Evolutionary conservation across 2,113 vertebrate genomes (phyloP), one percentile per base, ranked within the genome.

Genomic region (Amphiprion ocellaris): DNA sequence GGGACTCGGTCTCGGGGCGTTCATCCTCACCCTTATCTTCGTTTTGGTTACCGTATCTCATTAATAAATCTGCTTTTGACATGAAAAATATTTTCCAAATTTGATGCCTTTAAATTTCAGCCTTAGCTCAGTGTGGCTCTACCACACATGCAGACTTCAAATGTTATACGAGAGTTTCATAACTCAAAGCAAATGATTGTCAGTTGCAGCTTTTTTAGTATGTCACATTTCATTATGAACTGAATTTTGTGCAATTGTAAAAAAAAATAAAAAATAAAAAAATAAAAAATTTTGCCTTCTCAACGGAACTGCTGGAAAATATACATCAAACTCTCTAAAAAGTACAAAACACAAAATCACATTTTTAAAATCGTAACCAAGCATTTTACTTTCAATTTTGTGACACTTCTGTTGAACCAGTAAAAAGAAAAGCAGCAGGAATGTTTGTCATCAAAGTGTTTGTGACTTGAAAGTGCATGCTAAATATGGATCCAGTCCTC

Each of bases 11-110:
- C 46, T 92, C 6, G 33, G 15, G 0, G 0, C 0, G 8, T 0
- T 76, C 0, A 1, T 89, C 67, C 47, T 88, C n/a, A 0, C 0
- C 8, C 74, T 89, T 10, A 5, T 87, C 60, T 84, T 54, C 6
- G 0, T 7, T 0, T 53, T 16, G 5, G 79, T 89, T 0, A 0
- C 77, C 3, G 0, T 2, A 0, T 0, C 8, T 37, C 33, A 8
- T 8, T 37, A 37, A 7, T 37, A 6, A 37, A 37, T 37, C 7
- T 37, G 33, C 0, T 44, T 14, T 44, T 44, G 41, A 44, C 41
- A 44, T 44, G 41, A 14, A 14, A 44, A 44, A 15, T 15, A 4
- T 44, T 44, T 44, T 44, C 41, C 41, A 44, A 37, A 37, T 37
- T 59, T 30, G 24, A 49, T 73, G 80, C 62, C 52, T 73, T 55